Evolutionary conservation across 92 coral and sea anemone genomes (phyloP).

Genomic region (Paramuricea clavata): DNA sequence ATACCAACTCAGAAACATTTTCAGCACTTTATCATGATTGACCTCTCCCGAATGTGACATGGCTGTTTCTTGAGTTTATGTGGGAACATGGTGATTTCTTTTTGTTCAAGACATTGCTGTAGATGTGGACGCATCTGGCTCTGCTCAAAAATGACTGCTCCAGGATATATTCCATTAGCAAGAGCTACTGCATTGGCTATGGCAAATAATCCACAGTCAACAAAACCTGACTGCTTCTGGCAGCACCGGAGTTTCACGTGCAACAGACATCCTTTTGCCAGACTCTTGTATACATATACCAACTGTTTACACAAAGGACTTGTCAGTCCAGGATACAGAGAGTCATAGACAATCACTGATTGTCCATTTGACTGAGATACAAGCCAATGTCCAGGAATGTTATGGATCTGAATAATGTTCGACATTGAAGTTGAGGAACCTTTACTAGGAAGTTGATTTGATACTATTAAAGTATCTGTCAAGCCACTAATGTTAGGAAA

Average conservation of each 20-base stretch:
- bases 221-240: slow-evolving; percentile 51
- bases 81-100: slow-evolving; percentile 54
- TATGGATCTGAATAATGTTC: not conserved
- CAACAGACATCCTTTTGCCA: slow-evolving; percentile 17
- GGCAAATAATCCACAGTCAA: slow-evolving; percentile 68
- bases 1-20: no score
- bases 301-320: not conserved
- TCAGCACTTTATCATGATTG: not conserved
- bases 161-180: slow-evolving; percentile 52
- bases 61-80: not conserved
- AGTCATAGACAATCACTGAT: not conserved
- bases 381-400: slow-evolving; percentile 16
- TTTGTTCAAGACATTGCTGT: slow-evolving; percentile 44
- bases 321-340: slow-evolving; percentile 1
- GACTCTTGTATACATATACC: slow-evolving; percentile 10
- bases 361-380: slow-evolving; percentile 12
- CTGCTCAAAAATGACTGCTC: slow-evolving; percentile 38
- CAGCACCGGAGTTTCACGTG: slow-evolving; percentile 49
- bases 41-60: not conserved
- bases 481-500: not conserved
- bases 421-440: not conserved
- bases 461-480: not conserved
- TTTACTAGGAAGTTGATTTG: not conserved
- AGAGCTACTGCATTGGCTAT: slow-evolving; percentile 61
- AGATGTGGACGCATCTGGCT: slow-evolving; percentile 57